Base-by-base conservation (phyloP, 2,113 vertebrate genomes). In the Taurulus bubalis region DNA sequence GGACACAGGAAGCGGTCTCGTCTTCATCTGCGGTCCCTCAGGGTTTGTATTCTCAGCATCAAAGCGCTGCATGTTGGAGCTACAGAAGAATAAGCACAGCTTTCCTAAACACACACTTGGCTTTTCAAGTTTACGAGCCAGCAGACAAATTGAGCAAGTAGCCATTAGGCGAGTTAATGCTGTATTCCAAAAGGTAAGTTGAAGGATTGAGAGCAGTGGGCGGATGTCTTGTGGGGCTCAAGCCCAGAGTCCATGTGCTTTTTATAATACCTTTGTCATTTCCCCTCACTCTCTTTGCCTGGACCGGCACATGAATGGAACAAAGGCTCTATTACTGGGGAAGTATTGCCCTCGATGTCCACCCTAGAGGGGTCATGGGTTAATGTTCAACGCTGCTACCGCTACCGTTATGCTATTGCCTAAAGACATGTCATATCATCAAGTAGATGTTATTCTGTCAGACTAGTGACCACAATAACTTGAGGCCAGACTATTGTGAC, bases 1-100 rank as follows among this genome's bases (percentile, higher is more conserved):
- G 92, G 92, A 90, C 89, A 79, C 66, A 71, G 26, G 45, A 83
- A 83, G 79, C 78, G 32, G 77, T 89, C 83, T 85, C 53, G 78
- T 87, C 84, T 89, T 74, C 71, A 28, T 65, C 77, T 75, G 38
- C 12, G 1, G 58, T 84, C 88, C 80, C 84, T 64, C 45, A 55
- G 68, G 87, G 64, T 68, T 59, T 87, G 75, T 65, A 65, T 77
- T 81, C 75, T 80, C 62, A 56, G 79, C 79, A 79, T 93, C 87
- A 93, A 93, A 87, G 85, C 69, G 2, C 32, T 49, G 59, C 38
- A 68, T 38, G 38, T 45, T 16, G 51, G 36, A 75, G 78, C 82
- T 77, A 71, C 24, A 79, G 55, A 80, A 80, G 63, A 87, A 73
- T 51, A 66, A 77, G 64, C 67, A 68, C 71, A 53, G 55, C 53